phyloP scores from a whole-genome alignment of 1,140 invertebrate genomes.

The Aphelenchoides besseyi region DNA sequence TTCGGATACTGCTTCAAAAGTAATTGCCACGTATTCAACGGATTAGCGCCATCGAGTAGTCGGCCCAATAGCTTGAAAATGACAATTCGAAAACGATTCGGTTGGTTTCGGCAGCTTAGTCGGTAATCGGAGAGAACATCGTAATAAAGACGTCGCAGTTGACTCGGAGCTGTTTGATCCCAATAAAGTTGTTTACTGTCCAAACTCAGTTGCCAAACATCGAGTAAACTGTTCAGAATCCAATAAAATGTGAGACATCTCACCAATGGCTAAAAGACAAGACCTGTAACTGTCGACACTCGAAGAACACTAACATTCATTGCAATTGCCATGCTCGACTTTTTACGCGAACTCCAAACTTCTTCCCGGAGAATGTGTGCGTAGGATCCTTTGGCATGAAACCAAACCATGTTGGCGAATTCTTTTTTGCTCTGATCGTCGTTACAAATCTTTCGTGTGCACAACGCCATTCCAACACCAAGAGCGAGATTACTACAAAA shows the following conservation, averaged over 20 bases:
- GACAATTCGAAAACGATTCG: slow-evolving; percentile 26
- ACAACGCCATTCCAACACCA: slow-evolving; percentile 56
- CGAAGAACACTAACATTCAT: background rate
- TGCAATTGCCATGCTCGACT: slow-evolving; percentile 12
- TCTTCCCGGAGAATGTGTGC: slow-evolving; percentile 31
- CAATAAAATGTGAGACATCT: slow-evolving; percentile 41
- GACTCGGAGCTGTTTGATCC: slow-evolving; percentile 35
- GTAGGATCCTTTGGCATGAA: slow-evolving; percentile 36
- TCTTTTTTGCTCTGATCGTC: slow-evolving; percentile 52
- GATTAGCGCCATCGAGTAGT: slow-evolving; percentile 89
- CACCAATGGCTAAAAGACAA: slow-evolving; percentile 33
- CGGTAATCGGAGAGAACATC: slow-evolving; percentile 28
- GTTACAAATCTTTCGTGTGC: slow-evolving; percentile 54
- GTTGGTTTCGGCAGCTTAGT: slow-evolving; percentile 11
- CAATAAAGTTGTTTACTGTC: slow-evolving; percentile 34
- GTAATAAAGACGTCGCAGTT: slow-evolving; percentile 35
- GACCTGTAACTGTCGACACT: slow-evolving; percentile 5
- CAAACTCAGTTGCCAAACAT: slow-evolving; percentile 48
- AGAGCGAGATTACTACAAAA: slow-evolving; percentile 54
- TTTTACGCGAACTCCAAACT: slow-evolving; percentile 9
- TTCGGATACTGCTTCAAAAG: slow-evolving; percentile 24
- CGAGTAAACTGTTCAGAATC: slow-evolving; percentile 48
- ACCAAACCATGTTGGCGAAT: slow-evolving; percentile 52
- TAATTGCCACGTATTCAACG: slow-evolving; percentile 64
- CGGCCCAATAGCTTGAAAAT: slow-evolving; percentile 67